These are phyloP conservation scores for Anticlea derivata DNA, from an alignment of 2,888 invertebrate species.

Conservation along the genomic window DNA sequence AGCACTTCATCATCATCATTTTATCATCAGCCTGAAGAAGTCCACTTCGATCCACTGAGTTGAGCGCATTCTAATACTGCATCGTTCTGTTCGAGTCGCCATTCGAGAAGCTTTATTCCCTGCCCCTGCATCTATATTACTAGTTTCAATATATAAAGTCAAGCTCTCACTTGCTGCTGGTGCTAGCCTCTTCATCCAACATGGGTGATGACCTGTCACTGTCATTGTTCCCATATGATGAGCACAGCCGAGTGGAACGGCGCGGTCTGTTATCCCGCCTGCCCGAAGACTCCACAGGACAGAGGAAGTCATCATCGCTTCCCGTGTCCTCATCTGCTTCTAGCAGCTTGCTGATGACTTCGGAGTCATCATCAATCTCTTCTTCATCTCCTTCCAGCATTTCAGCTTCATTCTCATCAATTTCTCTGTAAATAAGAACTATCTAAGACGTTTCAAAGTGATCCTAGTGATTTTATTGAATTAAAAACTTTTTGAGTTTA, in stretches of 20 bases:
- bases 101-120: too few relatives aligned
- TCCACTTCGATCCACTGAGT: too few relatives aligned
- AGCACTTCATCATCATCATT: too few relatives aligned
- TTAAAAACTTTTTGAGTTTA: too few relatives aligned
- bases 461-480: too few relatives aligned
- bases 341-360: slow-evolving; percentile 69
- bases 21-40: too few relatives aligned
- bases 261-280: slow-evolving; percentile 43
- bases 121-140: too few relatives aligned
- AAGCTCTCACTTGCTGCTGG: slow-evolving; percentile 44
- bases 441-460: too few relatives aligned
- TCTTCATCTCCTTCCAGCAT: slow-evolving; percentile 51
- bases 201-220: slow-evolving; percentile 46
- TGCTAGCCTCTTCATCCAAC: slow-evolving; percentile 43
- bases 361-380: slow-evolving; percentile 68
- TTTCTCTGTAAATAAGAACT: slow-evolving; percentile 36
- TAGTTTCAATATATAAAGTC: too few relatives aligned
- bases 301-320: slow-evolving; percentile 63
- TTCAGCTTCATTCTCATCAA: slow-evolving; percentile 46
- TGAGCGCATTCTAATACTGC: too few relatives aligned
- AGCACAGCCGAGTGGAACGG: slow-evolving; percentile 56
- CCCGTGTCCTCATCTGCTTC: slow-evolving; percentile 64
- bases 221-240: slow-evolving; percentile 48
- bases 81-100: too few relatives aligned
- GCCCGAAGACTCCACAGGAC: slow-evolving; percentile 46